Conservation (phyloP, 30 jellyfish, hydroid and myxozoan species). For the Clytia hemisphaerica region DNA sequence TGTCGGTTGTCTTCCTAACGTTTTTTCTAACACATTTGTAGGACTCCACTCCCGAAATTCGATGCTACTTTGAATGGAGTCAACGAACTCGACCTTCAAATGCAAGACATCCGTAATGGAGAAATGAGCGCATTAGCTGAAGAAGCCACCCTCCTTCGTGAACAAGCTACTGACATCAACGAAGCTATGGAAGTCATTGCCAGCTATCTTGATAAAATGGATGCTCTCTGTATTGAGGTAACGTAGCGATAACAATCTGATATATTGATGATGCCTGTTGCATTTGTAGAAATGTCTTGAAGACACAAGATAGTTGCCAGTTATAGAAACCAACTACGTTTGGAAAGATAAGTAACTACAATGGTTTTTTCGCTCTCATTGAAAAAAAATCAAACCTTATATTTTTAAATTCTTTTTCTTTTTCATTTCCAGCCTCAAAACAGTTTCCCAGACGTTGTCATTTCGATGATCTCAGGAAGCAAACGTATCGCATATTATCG, state of each 20-base stretch:
- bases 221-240: slow-evolving; percentile 78
- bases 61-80: slow-evolving; percentile 85
- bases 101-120: slow-evolving; percentile 67
- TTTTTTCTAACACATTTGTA: background rate
- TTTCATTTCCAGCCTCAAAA: slow-evolving; percentile 82
- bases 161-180: slow-evolving; percentile 89
- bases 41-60: slow-evolving; percentile 79
- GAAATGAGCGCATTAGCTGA: slow-evolving; percentile 60
- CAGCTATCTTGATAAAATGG: slow-evolving; percentile 48
- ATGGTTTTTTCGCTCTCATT: background rate
- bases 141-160: slow-evolving; percentile 82
- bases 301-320: background rate
- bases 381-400: background rate
- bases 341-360: background rate
- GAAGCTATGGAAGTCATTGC: slow-evolving; percentile 93
- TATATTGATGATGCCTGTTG: no score
- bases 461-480: slow-evolving; percentile 95
- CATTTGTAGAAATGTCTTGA: no score
- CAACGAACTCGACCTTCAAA: slow-evolving; percentile 79
- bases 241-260: no score
- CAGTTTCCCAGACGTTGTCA: slow-evolving; percentile 93
- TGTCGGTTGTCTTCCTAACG: no score
- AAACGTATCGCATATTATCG: slow-evolving; percentile 87
- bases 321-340: background rate
- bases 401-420: background rate